Conservation (phyloP, 2,888 invertebrate species). For the Polyploca ridens region DNA sequence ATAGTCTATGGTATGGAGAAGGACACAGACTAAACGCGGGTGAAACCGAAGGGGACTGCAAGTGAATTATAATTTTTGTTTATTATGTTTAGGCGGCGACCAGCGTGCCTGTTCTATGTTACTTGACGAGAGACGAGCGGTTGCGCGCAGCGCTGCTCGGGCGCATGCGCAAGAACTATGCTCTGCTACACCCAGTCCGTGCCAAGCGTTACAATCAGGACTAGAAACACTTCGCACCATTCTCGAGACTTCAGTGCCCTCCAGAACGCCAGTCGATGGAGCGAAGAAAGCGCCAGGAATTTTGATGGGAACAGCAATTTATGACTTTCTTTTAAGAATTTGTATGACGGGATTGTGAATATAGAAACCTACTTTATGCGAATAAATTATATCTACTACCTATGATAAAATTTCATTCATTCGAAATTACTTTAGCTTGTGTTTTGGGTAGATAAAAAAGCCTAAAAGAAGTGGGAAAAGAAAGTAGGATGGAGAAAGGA, state of each 20-base stretch:
- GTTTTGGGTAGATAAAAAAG: background rate
- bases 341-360: background rate
- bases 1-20: no score
- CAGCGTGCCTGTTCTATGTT: conserved; percentile 77
- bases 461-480: no score
- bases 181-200: conserved; percentile 68
- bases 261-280: conserved; percentile 3
- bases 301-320: background rate
- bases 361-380: background rate
- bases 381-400: background rate
- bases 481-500: no score
- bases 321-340: background rate
- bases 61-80: background rate
- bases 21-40: no score
- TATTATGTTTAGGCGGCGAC: conserved; percentile 72
- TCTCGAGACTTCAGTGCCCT: conserved; percentile 17
- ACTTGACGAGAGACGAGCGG: conserved; percentile 72
- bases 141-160: conserved; percentile 79
- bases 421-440: no score
- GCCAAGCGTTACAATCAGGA: conserved; percentile 61
- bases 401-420: background rate
- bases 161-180: conserved; percentile 78
- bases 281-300: background rate
- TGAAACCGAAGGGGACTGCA: no score
- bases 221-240: conserved; percentile 25